Evolutionary conservation across 2,888 invertebrate genomes (phyloP), one percentile per base, ranked within the genome.

Genomic region (Morinoia aosen): DNA sequence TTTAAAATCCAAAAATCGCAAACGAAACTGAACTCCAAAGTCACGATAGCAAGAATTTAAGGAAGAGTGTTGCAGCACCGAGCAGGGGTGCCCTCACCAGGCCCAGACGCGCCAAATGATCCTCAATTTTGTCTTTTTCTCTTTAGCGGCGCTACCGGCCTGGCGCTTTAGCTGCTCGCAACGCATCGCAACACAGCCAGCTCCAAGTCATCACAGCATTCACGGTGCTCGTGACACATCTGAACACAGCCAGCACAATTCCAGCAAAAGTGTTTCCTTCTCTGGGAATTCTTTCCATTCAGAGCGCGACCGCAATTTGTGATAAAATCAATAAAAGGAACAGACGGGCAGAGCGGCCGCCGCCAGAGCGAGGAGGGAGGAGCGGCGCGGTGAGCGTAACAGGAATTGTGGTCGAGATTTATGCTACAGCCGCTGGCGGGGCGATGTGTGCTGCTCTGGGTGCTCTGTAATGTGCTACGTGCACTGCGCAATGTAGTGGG

Each of bases 251-350:
- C 76, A 76, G 76, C 76, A 76, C 76, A 76, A 33, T 33, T 33
- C 76, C 19, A 7, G 76, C 76, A 76, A 76, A 25, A 19, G 76
- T 76, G 76, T 76, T 76, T 76, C 76, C 76, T 76, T 76, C 76
- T 76, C 76, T 48, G 40, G 57, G 90, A 93, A 93, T 93, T 93
- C 56, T 93, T 93, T 93, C 93, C 57, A 93, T 93, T 93, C 57
- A 93, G n/a, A 93, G 76, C 39, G 90, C 90, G 39, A 93, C 93
- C 93, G 93, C 93, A 64, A 91, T 64, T 90, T 91, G 95, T 91
- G 95, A 91, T 39, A 19, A 91, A 91, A 91, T 57, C 64, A 64
- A 91, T 64, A 91, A 91, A 56, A 61, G 91, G 64, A 61, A 33
- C 76, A 76, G 76, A 76, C 76, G 76, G 76, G 19, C 76, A 76